Conservation (phyloP, 2,797 vertebrate genomes). For the Telmatherina bonti region DNA sequence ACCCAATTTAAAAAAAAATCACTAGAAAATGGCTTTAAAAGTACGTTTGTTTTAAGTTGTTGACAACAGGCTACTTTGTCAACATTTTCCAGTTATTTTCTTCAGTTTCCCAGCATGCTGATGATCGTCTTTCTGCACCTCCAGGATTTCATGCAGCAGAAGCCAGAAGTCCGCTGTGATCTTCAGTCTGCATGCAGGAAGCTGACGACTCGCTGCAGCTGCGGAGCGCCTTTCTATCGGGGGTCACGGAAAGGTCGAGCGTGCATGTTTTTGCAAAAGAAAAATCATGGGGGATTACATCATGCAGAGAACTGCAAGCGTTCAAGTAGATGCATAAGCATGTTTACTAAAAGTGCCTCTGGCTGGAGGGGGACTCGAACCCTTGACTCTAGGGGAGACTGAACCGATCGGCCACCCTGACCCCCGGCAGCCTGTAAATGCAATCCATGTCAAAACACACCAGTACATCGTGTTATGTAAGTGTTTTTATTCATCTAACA, state of each 20-base stretch:
- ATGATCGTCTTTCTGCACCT: neutral
- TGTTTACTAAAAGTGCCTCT: accelerated
- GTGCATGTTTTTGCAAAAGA: too few relatives aligned
- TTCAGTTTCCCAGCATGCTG: neutral
- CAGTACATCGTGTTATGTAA: neutral
- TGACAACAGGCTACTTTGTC: too few relatives aligned
- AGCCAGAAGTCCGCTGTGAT: neutral
- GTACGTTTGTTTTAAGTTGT: too few relatives aligned
- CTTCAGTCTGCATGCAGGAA: neutral
- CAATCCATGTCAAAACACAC: neutral
- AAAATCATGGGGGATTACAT: too few relatives aligned
- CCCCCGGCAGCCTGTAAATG: neutral
- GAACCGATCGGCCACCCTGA: constrained; percentile 63
- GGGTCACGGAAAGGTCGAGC: neutral
- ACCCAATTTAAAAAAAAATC: too few relatives aligned
- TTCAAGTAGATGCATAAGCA: too few relatives aligned
- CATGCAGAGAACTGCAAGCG: too few relatives aligned
- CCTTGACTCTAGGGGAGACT: constrained; percentile 61
- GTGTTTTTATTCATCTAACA: neutral
- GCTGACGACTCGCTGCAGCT: neutral
- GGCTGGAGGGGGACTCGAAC: constrained; percentile 70
- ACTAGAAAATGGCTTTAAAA: too few relatives aligned
- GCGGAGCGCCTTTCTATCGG: neutral
- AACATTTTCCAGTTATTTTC: neutral
- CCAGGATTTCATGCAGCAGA: neutral